Evolutionary conservation across 2,888 invertebrate genomes (phyloP), one percentile per base, ranked within the genome.

Genomic region (Drosophila nigricruria): DNA sequence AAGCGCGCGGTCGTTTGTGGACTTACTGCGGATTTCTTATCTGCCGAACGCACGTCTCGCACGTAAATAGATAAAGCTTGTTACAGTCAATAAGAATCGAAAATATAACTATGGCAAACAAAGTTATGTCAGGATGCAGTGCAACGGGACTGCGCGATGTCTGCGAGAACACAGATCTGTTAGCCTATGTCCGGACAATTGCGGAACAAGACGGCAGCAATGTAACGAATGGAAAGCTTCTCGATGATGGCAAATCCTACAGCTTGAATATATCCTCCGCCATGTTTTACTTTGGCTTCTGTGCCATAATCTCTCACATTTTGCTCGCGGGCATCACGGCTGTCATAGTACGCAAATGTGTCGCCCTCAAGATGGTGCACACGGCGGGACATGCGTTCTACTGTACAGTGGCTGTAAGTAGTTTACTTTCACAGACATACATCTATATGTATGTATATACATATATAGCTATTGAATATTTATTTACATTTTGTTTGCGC

Each of bases 381-480:
- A 92, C 92, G 0, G 92, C 92, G 1, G 78, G 90, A 56, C 92
- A 92, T 76, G 92, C 92, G 0, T 92, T 91, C 76, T 86, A 92
- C 36, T 92, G 92, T 43, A 91, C 92, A 4, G 70, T 92, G 16
- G 92, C 88, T 5, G 92, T 92, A 80, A 90, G 92, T 91, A 63
- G 5, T 18, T 16, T 25, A n/a, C 12, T 4, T 8, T 5, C 20
- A 5, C 12, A 18, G 1, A 18, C 6, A 30, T 6, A 5, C n/a
- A n/a, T 3, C 27, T 25, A 9, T n/a, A 16, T 16, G 16, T 8
- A 25, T 25, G 9, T 5, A 10, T 30, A 18, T 18, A 9, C 14
- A 2, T 18, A 3, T 49, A 12, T 49, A 16, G 14, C 32, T 20
- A 14, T 32, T 5, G 18, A 30, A 14, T 40, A 27, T 6, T 64